phyloP scores from a whole-genome alignment of 2,113 vertebrate species.

The Stomatorhinus ivindoensis region DNA sequence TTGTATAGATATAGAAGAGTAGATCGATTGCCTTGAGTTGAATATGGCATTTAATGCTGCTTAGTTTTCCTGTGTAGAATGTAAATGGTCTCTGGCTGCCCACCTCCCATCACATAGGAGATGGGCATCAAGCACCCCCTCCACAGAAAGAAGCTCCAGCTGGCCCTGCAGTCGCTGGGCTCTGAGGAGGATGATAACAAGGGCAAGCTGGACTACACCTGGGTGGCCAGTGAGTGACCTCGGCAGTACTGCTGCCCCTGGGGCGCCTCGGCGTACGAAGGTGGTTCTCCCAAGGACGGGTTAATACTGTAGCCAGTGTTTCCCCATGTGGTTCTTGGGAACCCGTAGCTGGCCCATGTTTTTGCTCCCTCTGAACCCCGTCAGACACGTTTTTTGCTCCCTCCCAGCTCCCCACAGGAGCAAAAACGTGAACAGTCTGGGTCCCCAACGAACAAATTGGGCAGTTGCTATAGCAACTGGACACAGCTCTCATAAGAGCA shows the following conservation, averaged over 20 bases:
- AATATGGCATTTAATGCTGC: not conserved
- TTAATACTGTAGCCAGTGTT: not conserved
- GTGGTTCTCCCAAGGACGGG: not conserved
- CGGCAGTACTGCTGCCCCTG: not conserved
- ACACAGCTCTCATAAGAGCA: not conserved
- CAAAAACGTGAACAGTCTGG: not conserved
- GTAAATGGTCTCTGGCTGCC: not conserved
- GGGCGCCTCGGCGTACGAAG: not conserved
- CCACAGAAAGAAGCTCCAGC: slow-evolving; percentile 93
- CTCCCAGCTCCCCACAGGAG: not conserved
- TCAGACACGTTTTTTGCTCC: not conserved
- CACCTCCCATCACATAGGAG: slow-evolving; percentile 61
- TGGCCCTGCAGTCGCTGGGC: slow-evolving; percentile 86
- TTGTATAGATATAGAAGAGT: not conserved
- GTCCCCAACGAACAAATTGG: not conserved
- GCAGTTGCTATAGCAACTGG: not conserved
- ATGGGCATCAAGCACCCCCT: slow-evolving; percentile 88
- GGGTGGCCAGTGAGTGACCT: slow-evolving; percentile 85
- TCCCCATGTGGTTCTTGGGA: not conserved
- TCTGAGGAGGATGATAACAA: slow-evolving; percentile 93
- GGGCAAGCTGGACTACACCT: slow-evolving; percentile 90
- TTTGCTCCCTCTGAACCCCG: not conserved
- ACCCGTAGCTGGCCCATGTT: not conserved
- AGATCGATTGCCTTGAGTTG: not conserved
- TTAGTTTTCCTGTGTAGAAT: not conserved